Conservation (phyloP, 2,888 invertebrate genomes). For the Microctonus brassicae region DNA sequence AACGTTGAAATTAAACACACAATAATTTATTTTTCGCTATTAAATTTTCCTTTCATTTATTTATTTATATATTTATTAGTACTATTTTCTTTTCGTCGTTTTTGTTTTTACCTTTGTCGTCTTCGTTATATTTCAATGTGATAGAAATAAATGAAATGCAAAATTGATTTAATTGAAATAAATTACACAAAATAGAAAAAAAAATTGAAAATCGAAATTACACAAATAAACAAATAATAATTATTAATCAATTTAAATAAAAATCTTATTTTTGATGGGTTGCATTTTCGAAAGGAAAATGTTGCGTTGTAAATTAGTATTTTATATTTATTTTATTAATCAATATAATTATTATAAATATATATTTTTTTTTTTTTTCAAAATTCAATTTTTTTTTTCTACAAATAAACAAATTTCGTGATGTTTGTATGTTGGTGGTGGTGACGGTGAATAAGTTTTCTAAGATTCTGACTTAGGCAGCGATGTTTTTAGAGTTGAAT, state of each 20-base stretch:
- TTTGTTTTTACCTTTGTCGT: too few relatives aligned
- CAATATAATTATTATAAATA: not conserved
- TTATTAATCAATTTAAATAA: not conserved
- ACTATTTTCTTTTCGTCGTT: too few relatives aligned
- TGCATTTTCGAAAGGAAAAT: constrained; percentile 20
- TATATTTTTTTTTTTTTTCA: not conserved
- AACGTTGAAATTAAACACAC: too few relatives aligned
- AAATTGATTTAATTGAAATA: too few relatives aligned
- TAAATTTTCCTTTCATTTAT: too few relatives aligned
- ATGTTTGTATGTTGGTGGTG: constrained; percentile 6
- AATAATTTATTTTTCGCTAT: too few relatives aligned
- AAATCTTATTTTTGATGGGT: not conserved
- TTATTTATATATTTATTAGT: too few relatives aligned
- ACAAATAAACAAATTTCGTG: constrained; percentile 29
- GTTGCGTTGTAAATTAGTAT: constrained; percentile 42
- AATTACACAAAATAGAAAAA: constrained; percentile 20
- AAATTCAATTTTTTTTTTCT: not conserved
- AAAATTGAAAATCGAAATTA: not conserved
- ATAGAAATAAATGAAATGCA: too few relatives aligned
- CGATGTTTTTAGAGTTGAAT: not conserved
- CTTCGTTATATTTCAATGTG: too few relatives aligned
- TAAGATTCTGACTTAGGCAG: not conserved
- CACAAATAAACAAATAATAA: constrained; percentile 17
- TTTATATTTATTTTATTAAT: constrained; percentile 43
- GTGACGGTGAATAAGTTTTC: constrained; percentile 29